These are phyloP conservation scores for Smittia aterrima DNA, from an alignment of 2,888 invertebrate genomes.

Conservation along the genomic window DNA sequence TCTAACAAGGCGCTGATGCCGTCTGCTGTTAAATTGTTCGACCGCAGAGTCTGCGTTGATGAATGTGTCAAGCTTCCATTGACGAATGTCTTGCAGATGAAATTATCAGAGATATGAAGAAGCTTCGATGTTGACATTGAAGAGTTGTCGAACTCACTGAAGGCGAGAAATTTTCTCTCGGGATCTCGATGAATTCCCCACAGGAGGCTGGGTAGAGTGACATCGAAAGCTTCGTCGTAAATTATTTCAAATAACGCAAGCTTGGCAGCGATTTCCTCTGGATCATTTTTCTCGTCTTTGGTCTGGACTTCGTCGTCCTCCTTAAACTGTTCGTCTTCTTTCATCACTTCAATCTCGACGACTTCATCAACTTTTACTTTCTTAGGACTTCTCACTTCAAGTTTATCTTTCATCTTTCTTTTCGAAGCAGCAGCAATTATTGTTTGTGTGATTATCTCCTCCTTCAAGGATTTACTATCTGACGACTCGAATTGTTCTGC, in stretches of 20 bases:
- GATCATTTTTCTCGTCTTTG: not conserved
- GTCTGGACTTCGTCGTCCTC: not conserved
- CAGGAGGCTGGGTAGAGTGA: conserved; percentile 45
- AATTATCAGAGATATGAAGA: conserved; percentile 43
- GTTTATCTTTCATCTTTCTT: not conserved
- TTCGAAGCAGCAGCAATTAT: not conserved
- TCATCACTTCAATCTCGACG: conserved; percentile 1
- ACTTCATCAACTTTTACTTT: conserved; percentile 12
- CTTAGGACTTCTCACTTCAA: conserved; percentile 41
- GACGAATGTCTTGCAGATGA: not conserved
- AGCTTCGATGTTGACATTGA: conserved; percentile 44
- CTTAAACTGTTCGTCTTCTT: conserved; percentile 3
- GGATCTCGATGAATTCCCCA: conserved; percentile 48
- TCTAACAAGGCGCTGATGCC: not conserved
- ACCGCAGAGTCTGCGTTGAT: not conserved
- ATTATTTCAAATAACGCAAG: conserved; percentile 43
- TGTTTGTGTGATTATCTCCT: no score
- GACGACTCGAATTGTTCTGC: no score
- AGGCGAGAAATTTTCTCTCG: conserved; percentile 45
- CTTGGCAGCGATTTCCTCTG: not conserved
- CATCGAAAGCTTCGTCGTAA: conserved; percentile 46
- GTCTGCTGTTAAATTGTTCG: not conserved
- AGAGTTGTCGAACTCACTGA: conserved; percentile 45
- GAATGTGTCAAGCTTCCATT: no score
- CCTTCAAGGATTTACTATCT: no score